These are phyloP conservation scores for Psittacara wagleri DNA, from an alignment of 2,113 vertebrate species.

Conservation along the genomic window DNA sequence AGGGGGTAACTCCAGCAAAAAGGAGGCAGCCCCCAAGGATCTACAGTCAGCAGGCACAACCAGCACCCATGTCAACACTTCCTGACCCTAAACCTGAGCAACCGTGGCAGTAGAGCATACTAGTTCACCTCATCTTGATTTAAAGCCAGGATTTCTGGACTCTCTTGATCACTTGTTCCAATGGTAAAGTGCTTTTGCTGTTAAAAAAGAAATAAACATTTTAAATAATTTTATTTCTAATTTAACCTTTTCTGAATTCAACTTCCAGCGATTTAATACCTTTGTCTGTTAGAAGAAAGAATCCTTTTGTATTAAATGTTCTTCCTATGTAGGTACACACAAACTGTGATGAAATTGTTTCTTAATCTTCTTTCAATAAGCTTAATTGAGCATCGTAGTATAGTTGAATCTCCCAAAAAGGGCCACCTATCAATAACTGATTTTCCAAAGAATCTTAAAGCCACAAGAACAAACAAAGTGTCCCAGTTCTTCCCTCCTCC, in stretches of 20 bases:
- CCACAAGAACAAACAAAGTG: neutral
- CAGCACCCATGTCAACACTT: neutral
- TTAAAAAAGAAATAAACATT: neutral
- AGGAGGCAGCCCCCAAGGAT: neutral
- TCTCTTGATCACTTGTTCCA: neutral
- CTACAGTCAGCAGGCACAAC: no score
- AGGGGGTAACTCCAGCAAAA: neutral
- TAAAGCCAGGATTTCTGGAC: neutral
- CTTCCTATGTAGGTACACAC: neutral
- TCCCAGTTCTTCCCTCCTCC: neutral
- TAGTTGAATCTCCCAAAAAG: neutral
- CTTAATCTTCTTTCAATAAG: constrained; percentile 8
- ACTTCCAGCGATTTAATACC: neutral
- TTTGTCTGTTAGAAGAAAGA: constrained; percentile 5
- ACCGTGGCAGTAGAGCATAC: fast-evolving
- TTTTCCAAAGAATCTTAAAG: neutral
- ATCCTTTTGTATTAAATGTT: constrained; percentile 6
- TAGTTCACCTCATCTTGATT: neutral
- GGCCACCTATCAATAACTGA: neutral
- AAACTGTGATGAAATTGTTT: constrained; percentile 34
- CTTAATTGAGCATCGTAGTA: neutral
- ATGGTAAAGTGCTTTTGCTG: neutral
- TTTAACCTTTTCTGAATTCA: neutral
- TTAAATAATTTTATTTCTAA: neutral
- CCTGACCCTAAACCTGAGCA: neutral